Base-by-base conservation (phyloP, 2,113 vertebrate species). In the Terrapene triunguis region DNA sequence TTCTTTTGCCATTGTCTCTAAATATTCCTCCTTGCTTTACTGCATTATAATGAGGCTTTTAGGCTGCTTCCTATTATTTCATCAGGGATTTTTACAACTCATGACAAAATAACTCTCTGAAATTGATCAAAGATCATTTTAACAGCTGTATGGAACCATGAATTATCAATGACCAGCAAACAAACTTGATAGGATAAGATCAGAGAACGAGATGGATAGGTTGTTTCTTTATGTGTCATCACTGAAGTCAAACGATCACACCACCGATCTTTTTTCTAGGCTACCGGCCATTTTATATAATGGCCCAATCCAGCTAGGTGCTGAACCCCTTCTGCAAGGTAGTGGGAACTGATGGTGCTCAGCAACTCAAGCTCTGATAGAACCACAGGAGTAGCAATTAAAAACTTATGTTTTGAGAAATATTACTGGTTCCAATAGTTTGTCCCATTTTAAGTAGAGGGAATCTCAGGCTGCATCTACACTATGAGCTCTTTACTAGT, bases 31-130 rank as follows among this genome's bases (percentile, higher is more conserved):
- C 94, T 84, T 83, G 6, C 81, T 93, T 89, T 86, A 17, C 83
- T 89, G 8, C 3, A 1, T 74, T 74, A 96, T 95, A 97, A 97
- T 79, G 79, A 78, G 42, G 44, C 42, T 47, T 27, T 78, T 78
- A 78, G 25, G 24, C 12, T 16, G 25, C 74, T 47, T 78, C 42
- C 42, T 78, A 47, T 47, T 78, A 78, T 47, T 47, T 78, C 42
- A 78, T 47, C 42, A 29, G 14, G 11, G 24, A 78, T 78, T 78
- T 47, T 78, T 78, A 78, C 24, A 78, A 47, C 14, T 78, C 74
- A 78, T 47, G 74, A 78, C 42, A 78, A 78, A 78, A 78, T 78
- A 74, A 74, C 72, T 42, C 65, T 69, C 38, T 74, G 21, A 74
- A 74, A 74, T 74, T 74, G 42, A 78, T 78, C 74, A 78, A 78